Conservation (phyloP, 2,888 invertebrate species). For the Xylophagus ater region DNA sequence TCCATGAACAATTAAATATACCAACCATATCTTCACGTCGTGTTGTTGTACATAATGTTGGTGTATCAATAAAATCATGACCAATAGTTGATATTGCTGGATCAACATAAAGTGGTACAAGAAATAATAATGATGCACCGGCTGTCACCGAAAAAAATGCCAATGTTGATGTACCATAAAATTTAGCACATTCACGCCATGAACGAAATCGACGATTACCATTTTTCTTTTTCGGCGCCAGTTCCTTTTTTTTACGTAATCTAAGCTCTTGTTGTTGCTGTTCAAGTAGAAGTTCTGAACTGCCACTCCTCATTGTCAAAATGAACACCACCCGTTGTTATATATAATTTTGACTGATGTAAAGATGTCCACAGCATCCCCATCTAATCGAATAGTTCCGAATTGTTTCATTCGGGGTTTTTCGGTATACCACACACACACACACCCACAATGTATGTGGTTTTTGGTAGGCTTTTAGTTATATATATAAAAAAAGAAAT, state of each 20-base stretch:
- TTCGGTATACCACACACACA: conserved; percentile 1
- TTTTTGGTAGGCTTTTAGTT: too few species aligned
- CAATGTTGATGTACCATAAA: conserved; percentile 58
- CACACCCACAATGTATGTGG: too few species aligned
- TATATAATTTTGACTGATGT: conserved; percentile 33
- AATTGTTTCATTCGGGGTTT: conserved; percentile 12
- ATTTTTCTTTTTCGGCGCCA: conserved; percentile 45
- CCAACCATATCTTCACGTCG: conserved; percentile 76
- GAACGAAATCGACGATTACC: conserved; percentile 44
- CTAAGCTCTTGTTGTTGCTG: conserved; percentile 60
- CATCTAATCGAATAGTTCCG: conserved; percentile 20
- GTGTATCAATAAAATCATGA: conserved; percentile 75
- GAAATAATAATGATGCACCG: conserved; percentile 59
- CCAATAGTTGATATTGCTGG: conserved; percentile 80
- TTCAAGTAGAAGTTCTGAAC: conserved; percentile 66
- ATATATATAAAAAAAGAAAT: too few species aligned
- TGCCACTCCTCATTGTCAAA: conserved; percentile 56
- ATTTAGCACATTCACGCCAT: conserved; percentile 54
- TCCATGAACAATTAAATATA: conserved; percentile 81
- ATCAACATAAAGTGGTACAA: conserved; percentile 67
- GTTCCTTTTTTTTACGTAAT: conserved; percentile 50
- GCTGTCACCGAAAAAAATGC: conserved; percentile 60
- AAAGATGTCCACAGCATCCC: conserved; percentile 24
- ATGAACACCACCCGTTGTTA: conserved; percentile 4
- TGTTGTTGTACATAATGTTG: conserved; percentile 72